Evolutionary conservation across 2,888 invertebrate species (phyloP), one percentile per base, ranked within the genome.

Genomic region (Orthosia incerta): DNA sequence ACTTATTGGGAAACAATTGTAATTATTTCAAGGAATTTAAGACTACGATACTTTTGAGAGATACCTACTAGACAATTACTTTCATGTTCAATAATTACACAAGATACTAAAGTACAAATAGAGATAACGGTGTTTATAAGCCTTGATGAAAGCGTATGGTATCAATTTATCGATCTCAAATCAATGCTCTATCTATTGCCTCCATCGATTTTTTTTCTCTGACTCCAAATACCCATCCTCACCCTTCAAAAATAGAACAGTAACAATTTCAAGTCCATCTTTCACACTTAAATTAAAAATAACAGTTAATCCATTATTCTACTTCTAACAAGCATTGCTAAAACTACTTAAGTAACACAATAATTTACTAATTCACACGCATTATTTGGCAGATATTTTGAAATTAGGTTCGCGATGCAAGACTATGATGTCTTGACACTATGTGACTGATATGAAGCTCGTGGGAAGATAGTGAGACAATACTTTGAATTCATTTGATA

Each of bases 381-480:
- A 64, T 73, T 74, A 73, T 80, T 76, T 45, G 76, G 80, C 45
- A 7, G 61, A 59, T 65, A 77, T 84, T 80, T 61, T 78, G 87
- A 83, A 86, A 86, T 76, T 76, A 76, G 82, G 77, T 77, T 62
- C 74, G 65, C 70, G 31, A 74, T 68, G 76, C 69, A 71, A 83
- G 67, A 66, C 18, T 71, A 65, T 55, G 62, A 71, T 79, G 67
- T 69, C 79, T 76, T 86, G 76, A 73, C 81, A 81, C 67, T 78
- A 9, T 74, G 65, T 74, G 78, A 81, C 70, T 80, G 72, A 79
- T 82, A 63, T 72, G 74, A 76, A 74, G 69, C 66, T 50, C 84
- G 85, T 87, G 87, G 61, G 87, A 87, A 75, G 73, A 78, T 71
- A 56, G 46, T 62, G 63, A 53, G 59, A 86, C 85, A 86, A 82